Evolutionary conservation across 2,888 invertebrate genomes (phyloP), one percentile per base, ranked within the genome.

Genomic region (Leptopilina drosophilae): DNA sequence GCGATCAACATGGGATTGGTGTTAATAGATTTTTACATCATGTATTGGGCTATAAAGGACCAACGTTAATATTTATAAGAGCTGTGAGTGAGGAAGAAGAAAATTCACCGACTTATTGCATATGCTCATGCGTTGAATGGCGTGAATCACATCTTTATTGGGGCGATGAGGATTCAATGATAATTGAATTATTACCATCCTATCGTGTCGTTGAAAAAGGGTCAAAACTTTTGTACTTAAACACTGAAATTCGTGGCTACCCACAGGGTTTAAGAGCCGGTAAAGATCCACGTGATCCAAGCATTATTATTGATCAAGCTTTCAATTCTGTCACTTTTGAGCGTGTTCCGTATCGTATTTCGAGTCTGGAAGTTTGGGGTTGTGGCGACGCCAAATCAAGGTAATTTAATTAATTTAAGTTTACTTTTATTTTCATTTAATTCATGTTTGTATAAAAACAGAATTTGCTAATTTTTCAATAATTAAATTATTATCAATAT

Each of bases 1-100:
- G 97, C 78, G 94, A 95, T 86, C 95, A 96, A 81, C 96, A 97
- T 92, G 98, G 98, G 0, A 92, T 96, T n/a, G 98, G 97, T 42
- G 94, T 96, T 78, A 98, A 98, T 93, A 94, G 97, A 85, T 98
- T 98, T 92, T 93, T 96, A 86, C 96, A 97, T 89, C 98, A 98
- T 92, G 96, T 98, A 5, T 93, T 97, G 26, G 94, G 95, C 11
- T 97, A 97, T 92, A 94, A 92, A 80, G 94, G 94, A 0, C 93
- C 94, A 0, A 93, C 93, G 0, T 87, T 94, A n/a, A 90, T 93
- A 56, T 92, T 94, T 79, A 85, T 94, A 20, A 91, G 92, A 67
- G 94, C 93, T 53, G 93, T 93, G 59, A 87, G 83, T 4, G 87
- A 85, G 8, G 86, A 94, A 80, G 94, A 93, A 1, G 92, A 93